Conservation (phyloP, 2,888 invertebrate genomes). For the Drosophila colorata region DNA sequence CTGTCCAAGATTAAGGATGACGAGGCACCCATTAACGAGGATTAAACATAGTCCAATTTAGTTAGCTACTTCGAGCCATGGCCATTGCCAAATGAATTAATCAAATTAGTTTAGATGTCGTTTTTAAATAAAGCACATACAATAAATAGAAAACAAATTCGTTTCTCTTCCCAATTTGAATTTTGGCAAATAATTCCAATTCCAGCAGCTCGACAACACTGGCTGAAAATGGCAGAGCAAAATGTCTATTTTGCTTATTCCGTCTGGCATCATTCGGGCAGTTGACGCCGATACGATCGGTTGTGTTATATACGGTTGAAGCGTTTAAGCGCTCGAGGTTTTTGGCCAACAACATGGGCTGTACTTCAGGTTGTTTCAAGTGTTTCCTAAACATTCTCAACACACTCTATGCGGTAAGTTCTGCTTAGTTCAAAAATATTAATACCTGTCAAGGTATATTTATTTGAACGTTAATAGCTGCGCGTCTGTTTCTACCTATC, state of each 20-base stretch:
- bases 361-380: slow-evolving; percentile 75
- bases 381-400: slow-evolving; percentile 72
- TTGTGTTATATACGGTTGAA: slow-evolving; percentile 22
- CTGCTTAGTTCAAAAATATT: too few relatives aligned
- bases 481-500: neutral
- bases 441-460: neutral
- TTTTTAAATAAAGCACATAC: slow-evolving; percentile 23
- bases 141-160: slow-evolving; percentile 1
- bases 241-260: slow-evolving; percentile 1
- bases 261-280: slow-evolving; percentile 29
- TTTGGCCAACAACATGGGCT: slow-evolving; percentile 66
- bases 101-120: slow-evolving; percentile 46
- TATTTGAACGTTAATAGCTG: neutral
- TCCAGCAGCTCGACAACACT: slow-evolving; percentile 51
- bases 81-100: slow-evolving; percentile 42
- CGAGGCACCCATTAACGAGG: slow-evolving; percentile 66
- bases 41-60: slow-evolving; percentile 35
- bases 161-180: neutral
- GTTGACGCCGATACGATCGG: slow-evolving; percentile 31
- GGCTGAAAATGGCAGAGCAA: slow-evolving; percentile 9
- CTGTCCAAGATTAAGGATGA: slow-evolving; percentile 66
- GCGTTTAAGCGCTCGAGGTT: neutral
- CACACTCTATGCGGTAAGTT: slow-evolving; percentile 73
- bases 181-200: slow-evolving; percentile 11
- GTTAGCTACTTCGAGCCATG: slow-evolving; percentile 19